Evolutionary conservation across 2,113 vertebrate species (phyloP).

Genomic region (Pluvianellus socialis): DNA sequence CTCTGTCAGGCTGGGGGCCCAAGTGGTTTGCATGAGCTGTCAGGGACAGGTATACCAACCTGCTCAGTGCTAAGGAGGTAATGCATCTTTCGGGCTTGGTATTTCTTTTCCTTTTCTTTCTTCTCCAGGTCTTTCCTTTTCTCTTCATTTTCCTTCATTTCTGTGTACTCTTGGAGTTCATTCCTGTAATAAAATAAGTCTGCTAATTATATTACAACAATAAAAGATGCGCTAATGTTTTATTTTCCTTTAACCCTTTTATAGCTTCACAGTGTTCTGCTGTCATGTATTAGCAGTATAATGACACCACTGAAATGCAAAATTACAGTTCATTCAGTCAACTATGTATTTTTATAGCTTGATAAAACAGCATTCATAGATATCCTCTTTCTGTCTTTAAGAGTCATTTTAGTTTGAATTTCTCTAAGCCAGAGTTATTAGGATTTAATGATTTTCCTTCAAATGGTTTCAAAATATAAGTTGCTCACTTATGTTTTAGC

Average conservation of each 20-base stretch:
- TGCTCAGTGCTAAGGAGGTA: conserved; percentile 93
- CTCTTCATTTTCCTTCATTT: conserved; percentile 79
- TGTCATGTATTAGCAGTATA: not conserved
- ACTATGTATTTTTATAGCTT: not conserved
- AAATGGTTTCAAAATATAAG: not conserved
- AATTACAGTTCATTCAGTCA: not conserved
- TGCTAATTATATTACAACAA: not conserved
- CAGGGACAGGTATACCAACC: conserved; percentile 80
- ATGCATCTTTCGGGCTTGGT: conserved; percentile 86
- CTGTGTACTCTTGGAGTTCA: conserved; percentile 80
- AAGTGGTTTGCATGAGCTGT: conserved; percentile 73
- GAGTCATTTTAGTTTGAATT: not conserved
- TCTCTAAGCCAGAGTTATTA: not conserved
- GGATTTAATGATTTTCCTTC: not conserved
- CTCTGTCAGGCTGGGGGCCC: conserved; percentile 74
- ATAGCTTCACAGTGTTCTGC: not conserved
- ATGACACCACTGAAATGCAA: not conserved
- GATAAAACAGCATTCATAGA: not conserved
- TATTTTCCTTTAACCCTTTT: conserved; percentile 3
- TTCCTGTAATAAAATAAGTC: conserved; percentile 73
- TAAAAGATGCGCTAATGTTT: not conserved
- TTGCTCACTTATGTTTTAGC: not conserved
- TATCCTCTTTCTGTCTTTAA: not conserved
- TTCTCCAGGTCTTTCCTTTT: conserved; percentile 72
- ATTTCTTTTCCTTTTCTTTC: conserved; percentile 76